Evolutionary conservation across 35 echinoderm and acorn worm species (phyloP).

Genomic region (Strongylocentrotus purpuratus): DNA sequence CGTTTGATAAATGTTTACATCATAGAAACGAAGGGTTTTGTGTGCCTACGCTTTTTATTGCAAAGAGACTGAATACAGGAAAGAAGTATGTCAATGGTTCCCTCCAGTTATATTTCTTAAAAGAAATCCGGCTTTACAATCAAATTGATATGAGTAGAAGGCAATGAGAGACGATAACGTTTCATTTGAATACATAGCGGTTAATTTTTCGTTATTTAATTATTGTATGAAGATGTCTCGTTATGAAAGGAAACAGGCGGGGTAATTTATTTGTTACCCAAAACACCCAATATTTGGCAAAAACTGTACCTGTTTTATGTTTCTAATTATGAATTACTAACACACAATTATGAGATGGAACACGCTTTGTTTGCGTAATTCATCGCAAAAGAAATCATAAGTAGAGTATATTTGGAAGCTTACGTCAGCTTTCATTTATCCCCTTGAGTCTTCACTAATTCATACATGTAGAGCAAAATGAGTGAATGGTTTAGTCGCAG

Average conservation of each 20-base stretch:
- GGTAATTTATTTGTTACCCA: background rate
- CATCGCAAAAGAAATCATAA: background rate
- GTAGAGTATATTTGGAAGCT: background rate
- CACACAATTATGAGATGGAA: background rate
- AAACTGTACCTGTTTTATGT: background rate
- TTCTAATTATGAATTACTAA: too few species aligned
- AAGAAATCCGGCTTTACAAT: background rate
- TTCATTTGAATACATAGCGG: too few species aligned
- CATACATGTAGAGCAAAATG: background rate
- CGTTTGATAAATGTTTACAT: background rate
- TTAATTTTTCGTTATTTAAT: too few species aligned
- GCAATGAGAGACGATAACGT: too few species aligned
- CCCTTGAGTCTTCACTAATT: background rate
- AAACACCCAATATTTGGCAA: background rate
- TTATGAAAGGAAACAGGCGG: too few species aligned
- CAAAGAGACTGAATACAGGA: background rate
- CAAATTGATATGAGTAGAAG: background rate
- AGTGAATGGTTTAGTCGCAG: background rate
- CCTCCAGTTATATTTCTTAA: too few species aligned
- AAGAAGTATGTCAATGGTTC: too few species aligned
- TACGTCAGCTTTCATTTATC: background rate
- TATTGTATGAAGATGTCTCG: too few species aligned
- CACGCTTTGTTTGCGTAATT: conserved; percentile 1
- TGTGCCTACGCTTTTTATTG: background rate
- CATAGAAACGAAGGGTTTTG: background rate